phyloP scores from a whole-genome alignment of 2,888 invertebrate genomes.

The Uloborus plumipes region DNA sequence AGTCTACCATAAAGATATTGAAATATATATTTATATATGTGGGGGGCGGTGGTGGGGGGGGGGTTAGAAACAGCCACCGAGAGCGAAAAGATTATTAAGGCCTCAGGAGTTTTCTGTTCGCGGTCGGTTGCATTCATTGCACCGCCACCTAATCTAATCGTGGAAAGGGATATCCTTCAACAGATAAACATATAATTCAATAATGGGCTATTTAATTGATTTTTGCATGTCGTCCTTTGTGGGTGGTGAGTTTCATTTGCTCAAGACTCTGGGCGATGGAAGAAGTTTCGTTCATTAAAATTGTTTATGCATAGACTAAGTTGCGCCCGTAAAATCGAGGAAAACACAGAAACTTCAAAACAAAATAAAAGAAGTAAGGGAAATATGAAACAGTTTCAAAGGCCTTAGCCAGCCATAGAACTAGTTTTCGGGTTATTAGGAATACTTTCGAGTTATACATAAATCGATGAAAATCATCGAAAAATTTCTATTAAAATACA shows the following conservation, averaged over 20 bases:
- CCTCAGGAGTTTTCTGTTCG: conserved; percentile 22
- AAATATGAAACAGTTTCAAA: too few relatives aligned
- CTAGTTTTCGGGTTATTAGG: too few relatives aligned
- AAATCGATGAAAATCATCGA: too few relatives aligned
- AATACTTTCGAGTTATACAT: too few relatives aligned
- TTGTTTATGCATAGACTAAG: neutral
- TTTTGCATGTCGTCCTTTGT: conserved; percentile 33
- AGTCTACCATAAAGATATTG: conserved; percentile 39
- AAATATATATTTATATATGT: neutral
- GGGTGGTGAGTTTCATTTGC: conserved; percentile 43
- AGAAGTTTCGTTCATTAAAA: neutral
- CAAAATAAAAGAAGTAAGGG: too few relatives aligned
- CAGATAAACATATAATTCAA: conserved; percentile 60
- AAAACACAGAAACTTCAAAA: too few relatives aligned
- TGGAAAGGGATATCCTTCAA: conserved; percentile 13
- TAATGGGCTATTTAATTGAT: conserved; percentile 59
- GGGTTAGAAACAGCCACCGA: conserved; percentile 17
- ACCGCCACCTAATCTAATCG: conserved; percentile 53
- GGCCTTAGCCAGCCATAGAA: too few relatives aligned
- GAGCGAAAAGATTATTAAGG: conserved; percentile 53
- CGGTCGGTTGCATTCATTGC: conserved; percentile 26
- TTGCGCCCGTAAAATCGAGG: neutral
- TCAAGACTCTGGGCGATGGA: conserved; percentile 44
- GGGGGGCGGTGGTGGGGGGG: neutral
- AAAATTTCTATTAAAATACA: too few relatives aligned